Percentiles rank a stretch among this genome's conserved stretches.
These are phyloP conservation scores for Semnornis frantzii DNA, from an alignment of 2,113 vertebrate species.

Conservation along the genomic window DNA sequence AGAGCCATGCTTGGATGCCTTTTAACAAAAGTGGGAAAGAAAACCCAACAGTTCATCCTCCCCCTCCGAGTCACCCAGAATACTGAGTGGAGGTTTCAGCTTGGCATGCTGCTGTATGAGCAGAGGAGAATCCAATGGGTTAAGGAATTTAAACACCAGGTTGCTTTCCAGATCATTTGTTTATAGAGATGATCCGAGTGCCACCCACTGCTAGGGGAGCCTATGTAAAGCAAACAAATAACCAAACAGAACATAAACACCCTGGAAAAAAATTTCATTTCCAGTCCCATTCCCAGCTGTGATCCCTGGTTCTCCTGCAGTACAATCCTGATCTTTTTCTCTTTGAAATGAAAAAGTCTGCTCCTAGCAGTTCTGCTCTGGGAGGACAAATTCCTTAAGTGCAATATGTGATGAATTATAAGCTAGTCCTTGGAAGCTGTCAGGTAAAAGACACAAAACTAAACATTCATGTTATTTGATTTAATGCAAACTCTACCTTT, in stretches of 20 bases:
- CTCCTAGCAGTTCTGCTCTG: not conserved
- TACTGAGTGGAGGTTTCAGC: constrained; percentile 38
- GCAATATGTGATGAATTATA: not conserved
- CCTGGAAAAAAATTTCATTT: not conserved
- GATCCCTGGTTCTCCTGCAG: not conserved
- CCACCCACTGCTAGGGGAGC: not conserved
- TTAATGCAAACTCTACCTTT: not conserved
- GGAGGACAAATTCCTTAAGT: not conserved
- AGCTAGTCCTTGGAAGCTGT: not conserved
- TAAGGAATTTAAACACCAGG: constrained; percentile 31
- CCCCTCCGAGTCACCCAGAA: not conserved
- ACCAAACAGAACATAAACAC: not conserved
- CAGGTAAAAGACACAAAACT: not conserved
- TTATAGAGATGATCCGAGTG: constrained; percentile 37
- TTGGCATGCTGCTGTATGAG: constrained; percentile 1
- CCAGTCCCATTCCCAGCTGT: not conserved
- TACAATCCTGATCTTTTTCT: not conserved
- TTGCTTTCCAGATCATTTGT: constrained; percentile 53
- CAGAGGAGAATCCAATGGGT: not conserved
- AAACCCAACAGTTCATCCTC: constrained; percentile 49
- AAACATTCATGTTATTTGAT: not conserved
- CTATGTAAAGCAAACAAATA: constrained; percentile 42
- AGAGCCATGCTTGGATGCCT: constrained; percentile 57
- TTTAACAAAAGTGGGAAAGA: constrained; percentile 64
- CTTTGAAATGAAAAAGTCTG: constrained; percentile 2